Base-by-base conservation (phyloP, 2,888 invertebrate species). In the Oligia fasciuncula region DNA sequence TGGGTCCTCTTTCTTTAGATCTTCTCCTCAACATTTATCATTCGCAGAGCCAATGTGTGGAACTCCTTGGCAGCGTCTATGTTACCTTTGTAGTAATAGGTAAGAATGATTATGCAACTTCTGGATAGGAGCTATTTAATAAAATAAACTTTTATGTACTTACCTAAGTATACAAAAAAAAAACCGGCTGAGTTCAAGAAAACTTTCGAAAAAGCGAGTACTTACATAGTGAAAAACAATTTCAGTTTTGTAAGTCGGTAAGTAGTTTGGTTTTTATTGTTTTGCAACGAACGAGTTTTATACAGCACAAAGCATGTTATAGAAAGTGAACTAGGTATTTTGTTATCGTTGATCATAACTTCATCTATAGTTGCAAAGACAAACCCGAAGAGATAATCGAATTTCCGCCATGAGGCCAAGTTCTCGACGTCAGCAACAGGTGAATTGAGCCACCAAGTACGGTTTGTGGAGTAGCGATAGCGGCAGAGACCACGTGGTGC, bases 1-100 rank as follows among this genome's bases (percentile, higher is more conserved):
- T 80, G 43, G 19, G 79, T 75, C 9, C 19, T 67, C n/a, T n/a
- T 57, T 23, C 14, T 67, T 65, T 65, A 65, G 19, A 65, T 65
- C 35, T 4, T 60, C n/a, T 13, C 13, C 68, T 35, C 14, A 29
- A 43, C n/a, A 46, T 68, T 68, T 68, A 57, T 57, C 9, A 23
- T 23, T 57, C 57, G 57, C 23, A 11, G 23, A 57, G 9, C 57
- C 11, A 57, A 57, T 57, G 23, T 23, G 8, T 23, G 23, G 23
- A 11, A 23, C 54, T 54, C n/a, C 43, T 43, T n/a, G 67, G n/a
- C 14, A 43, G 43, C 9, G 9, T n/a, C 67, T 43, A 23, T n/a
- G 23, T 19, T 23, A 67, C 8, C 43, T n/a, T 40, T n/a, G n/a
- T 67, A 66, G 23, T 66, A 23, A n/a, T 23, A 66, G 40, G 40